These are phyloP conservation scores for Nesidiocoris tenuis DNA, from an alignment of 2,888 invertebrate genomes.

Conservation along the genomic window DNA sequence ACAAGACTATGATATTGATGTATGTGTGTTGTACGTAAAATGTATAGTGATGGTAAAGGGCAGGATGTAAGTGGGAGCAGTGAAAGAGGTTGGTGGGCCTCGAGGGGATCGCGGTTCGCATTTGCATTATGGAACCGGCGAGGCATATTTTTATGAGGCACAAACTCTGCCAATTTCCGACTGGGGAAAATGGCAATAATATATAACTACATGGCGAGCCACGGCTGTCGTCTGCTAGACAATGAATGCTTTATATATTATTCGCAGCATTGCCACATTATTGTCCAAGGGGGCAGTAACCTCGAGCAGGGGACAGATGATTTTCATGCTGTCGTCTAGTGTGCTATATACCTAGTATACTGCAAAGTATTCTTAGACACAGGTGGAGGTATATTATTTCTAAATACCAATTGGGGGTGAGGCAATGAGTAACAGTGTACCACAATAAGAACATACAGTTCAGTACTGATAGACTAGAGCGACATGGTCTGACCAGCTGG, in stretches of 20 bases:
- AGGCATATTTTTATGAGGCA: conserved; percentile 33
- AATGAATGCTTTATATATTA: conserved; percentile 31
- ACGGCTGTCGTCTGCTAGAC: conserved; percentile 39
- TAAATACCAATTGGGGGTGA: too few relatives aligned
- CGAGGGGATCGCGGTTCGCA: conserved; percentile 13
- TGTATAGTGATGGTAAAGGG: neutral
- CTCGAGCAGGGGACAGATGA: neutral
- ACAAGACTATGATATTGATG: neutral
- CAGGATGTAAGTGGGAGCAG: neutral
- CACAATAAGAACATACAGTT: too few relatives aligned
- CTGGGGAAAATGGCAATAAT: conserved; percentile 25
- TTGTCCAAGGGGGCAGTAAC: conserved; percentile 33
- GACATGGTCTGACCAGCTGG: too few relatives aligned
- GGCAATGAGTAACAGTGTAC: too few relatives aligned
- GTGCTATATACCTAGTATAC: too few relatives aligned
- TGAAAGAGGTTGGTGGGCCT: neutral
- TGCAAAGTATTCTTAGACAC: too few relatives aligned
- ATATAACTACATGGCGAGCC: conserved; percentile 17
- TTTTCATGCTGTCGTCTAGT: too few relatives aligned
- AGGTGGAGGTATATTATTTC: too few relatives aligned
- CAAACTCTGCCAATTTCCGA: conserved; percentile 38
- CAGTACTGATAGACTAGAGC: too few relatives aligned
- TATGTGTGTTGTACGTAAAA: neutral
- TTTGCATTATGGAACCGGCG: conserved; percentile 39
- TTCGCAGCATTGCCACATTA: conserved; percentile 27